Evolutionary conservation across 2,113 vertebrate genomes (phyloP), one percentile per base, ranked within the genome.

Genomic region (Tragelaphus imberbis): DNA sequence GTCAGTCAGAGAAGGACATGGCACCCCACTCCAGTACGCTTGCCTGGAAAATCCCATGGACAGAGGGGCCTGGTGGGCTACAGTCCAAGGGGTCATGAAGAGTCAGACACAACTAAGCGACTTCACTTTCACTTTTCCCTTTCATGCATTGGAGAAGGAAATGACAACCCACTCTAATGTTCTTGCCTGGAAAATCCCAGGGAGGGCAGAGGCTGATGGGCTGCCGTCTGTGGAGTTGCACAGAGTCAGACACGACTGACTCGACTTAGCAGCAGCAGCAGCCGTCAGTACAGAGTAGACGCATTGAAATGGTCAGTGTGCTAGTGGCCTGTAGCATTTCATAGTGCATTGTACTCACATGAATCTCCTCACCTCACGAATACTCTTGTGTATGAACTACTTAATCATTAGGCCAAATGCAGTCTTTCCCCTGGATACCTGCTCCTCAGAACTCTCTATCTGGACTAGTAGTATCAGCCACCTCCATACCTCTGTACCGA

Each of bases 61-160:
- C 0, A 0, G 2, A n/a, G 2, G 33, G 30, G 63, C 33, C 33
- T 65, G 63, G 7, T n/a, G 4, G 33, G 33, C 30, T n/a, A 7
- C 7, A n/a, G 63, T 65, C 63, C 63, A 33, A 8, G 15, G 14
- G 15, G 30, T 65, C 15, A 3, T n/a, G 19, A 68, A 68, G 33
- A 68, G 8, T n/a, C 16, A 9, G 63, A n/a, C 16, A n/a, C 33
- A 5, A 68, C 33, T 68, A 33, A 68, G 7, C 0, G 8, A n/a
- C 63, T 68, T 68, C 33, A 17, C 2, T 68, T 68, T n/a, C 8
- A 28, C 59, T 13, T 28, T 28, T 61, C 59, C 19, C 33, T 68
- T 68, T 19, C 63, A n/a, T 10, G 63, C 33, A 19, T 5, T n/a
- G 33, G 33, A 68, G 63, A 68, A n/a, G 33, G 33, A 68, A 68